Base-by-base conservation (phyloP, 1,140 invertebrate genomes). In the Calephelis virginiensis region DNA sequence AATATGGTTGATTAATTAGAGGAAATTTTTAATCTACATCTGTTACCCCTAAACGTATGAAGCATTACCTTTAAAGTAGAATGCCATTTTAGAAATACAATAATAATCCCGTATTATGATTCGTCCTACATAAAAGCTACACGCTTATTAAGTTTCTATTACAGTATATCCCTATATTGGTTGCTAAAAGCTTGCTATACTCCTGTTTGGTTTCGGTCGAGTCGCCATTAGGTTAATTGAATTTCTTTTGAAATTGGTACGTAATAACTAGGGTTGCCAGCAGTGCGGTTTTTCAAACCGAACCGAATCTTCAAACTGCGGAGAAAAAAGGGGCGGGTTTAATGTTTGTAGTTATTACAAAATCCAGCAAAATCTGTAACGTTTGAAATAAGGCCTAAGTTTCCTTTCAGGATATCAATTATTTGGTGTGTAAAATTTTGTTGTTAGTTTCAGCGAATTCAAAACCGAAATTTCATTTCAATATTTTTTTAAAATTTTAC, bases 91-190 rank as follows among this genome's bases (percentile, higher is more conserved):
- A 53, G 17, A 17, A 53, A 53, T 53, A 53, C 50, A 53, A 53
- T 13, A 53, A 53, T 53, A 53, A 53, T 53, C 50, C 50, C 14
- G 50, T 53, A 53, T 53, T 53, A 53, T 53, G 50, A 53, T 53
- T 53, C 50, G 50, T 53, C 50, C 14, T 53, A 53, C 50, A 53
- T 53, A 53, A 53, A 53, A 53, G 50, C 50, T 53, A 53, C 17
- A 53, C 50, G 50, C 50, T 53, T 53, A 53, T 53, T 53, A 53
- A 53, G 50, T 53, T 53, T 53, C 50, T 53, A 53, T 53, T 17
- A 53, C 14, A 28, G 50, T 17, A 53, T 17, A 53, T 53, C 50
- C 14, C 14, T 43, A 43, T 43, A 43, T 43, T 53, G 14, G 50
- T 53, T 53, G 14, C 50, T 53, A 53, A 53, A 53, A 53, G 50